These are phyloP conservation scores for Typhlomys cinereus DNA, from an alignment of 2,113 vertebrate species.

Conservation along the genomic window DNA sequence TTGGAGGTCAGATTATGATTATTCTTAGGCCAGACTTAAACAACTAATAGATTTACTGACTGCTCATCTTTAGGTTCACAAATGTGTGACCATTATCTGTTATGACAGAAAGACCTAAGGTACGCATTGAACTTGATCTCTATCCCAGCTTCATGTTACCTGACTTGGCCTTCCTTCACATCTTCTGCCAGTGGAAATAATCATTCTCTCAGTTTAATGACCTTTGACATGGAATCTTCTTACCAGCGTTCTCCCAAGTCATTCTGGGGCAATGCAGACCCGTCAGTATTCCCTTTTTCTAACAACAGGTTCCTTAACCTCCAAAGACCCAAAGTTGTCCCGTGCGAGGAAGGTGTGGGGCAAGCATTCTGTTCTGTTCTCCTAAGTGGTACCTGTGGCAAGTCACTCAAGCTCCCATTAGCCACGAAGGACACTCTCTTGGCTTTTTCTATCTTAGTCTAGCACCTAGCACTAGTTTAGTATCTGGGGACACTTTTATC, in stretches of 20 bases:
- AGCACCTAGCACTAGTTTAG: neutral
- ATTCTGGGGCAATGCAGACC: neutral
- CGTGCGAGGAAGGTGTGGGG: neutral
- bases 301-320: neutral
- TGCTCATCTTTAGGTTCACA: constrained; percentile 48
- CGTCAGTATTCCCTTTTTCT: neutral
- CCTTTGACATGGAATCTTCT: neutral
- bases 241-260: neutral
- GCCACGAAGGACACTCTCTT: neutral
- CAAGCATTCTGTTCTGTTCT: neutral
- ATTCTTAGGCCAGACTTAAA: constrained; percentile 56
- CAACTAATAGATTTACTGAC: constrained; percentile 57
- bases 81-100: neutral
- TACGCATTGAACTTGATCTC: constrained; percentile 1
- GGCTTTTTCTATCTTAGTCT: neutral
- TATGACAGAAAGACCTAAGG: neutral
- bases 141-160: neutral
- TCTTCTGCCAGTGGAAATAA: neutral
- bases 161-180: neutral
- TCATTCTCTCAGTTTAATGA: constrained; percentile 3
- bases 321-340: neutral
- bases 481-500: neutral
- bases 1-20: constrained; percentile 54
- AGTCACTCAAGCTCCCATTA: neutral
- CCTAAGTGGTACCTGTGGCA: neutral